Evolutionary conservation across 2,113 vertebrate genomes (phyloP).

Genomic region (Micromys minutus): DNA sequence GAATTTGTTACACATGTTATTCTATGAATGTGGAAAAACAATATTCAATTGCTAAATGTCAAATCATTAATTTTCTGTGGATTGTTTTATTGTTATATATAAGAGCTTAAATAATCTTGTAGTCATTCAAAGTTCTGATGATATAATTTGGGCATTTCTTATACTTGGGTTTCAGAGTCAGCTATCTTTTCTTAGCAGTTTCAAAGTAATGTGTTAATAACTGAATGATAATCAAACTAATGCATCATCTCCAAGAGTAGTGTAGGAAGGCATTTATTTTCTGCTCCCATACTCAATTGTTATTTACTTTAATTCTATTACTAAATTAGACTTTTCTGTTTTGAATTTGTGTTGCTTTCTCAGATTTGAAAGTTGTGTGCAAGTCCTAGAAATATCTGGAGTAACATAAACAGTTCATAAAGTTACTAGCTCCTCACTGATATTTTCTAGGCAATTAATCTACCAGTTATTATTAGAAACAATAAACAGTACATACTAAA

Average conservation of each 20-base stretch:
- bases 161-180: slow-evolving; percentile 1
- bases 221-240: background rate
- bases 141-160: slow-evolving; percentile 6
- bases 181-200: background rate
- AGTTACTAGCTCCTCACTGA: slow-evolving; percentile 22
- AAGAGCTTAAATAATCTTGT: background rate
- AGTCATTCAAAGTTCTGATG: background rate
- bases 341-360: slow-evolving; percentile 40
- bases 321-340: slow-evolving; percentile 32
- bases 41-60: background rate
- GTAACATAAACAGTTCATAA: background rate
- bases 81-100: background rate
- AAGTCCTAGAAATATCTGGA: slow-evolving; percentile 24
- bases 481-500: slow-evolving; percentile 29
- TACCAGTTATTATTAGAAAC: slow-evolving; percentile 46
- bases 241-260: background rate
- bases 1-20: background rate
- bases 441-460: slow-evolving; percentile 56
- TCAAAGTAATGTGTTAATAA: slow-evolving; percentile 49
- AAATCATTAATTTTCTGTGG: background rate
- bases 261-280: background rate
- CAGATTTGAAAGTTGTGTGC: slow-evolving; percentile 32
- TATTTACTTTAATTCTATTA: slow-evolving; percentile 36
- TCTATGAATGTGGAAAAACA: background rate
- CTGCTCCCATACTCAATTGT: background rate